Conservation (phyloP, 1,140 invertebrate genomes). For the Drosophila gunungcola region DNA sequence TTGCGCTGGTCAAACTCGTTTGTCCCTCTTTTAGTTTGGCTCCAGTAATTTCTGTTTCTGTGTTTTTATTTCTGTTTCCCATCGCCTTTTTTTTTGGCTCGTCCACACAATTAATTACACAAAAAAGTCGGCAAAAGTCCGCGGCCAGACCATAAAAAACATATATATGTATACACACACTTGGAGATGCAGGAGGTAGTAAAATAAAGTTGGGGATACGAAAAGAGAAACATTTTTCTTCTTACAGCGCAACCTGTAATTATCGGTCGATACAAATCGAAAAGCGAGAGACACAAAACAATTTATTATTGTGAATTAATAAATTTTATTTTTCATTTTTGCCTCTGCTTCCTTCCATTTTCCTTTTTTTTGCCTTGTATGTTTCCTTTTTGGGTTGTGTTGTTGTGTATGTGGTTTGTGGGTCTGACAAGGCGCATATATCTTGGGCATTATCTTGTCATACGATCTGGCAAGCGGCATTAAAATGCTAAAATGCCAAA, state of each 20-base stretch:
- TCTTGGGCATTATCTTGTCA: slow-evolving; percentile 75
- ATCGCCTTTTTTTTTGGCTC: slow-evolving; percentile 23
- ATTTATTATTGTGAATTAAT: slow-evolving; percentile 81
- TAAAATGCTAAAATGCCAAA: slow-evolving; percentile 32
- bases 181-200: not conserved
- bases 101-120: slow-evolving; percentile 69
- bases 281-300: slow-evolving; percentile 76
- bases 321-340: slow-evolving; percentile 65
- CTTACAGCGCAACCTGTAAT: slow-evolving; percentile 72
- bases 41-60: slow-evolving; percentile 35
- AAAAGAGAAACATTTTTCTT: slow-evolving; percentile 60
- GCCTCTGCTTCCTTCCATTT: slow-evolving; percentile 34
- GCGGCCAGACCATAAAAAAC: slow-evolving; percentile 8
- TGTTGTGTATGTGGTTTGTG: slow-evolving; percentile 10
- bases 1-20: slow-evolving; percentile 31
- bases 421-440: slow-evolving; percentile 73
- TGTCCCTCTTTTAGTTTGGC: slow-evolving; percentile 7
- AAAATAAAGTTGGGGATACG: slow-evolving; percentile 12
- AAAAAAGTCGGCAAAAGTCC: slow-evolving; percentile 54
- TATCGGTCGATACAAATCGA: slow-evolving; percentile 80
- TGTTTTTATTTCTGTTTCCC: slow-evolving; percentile 5
- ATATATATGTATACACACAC: not conserved
- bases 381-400: slow-evolving; percentile 9
- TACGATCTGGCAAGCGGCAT: slow-evolving; percentile 63
- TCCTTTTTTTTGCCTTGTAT: slow-evolving; percentile 13